Percentiles rank a stretch among this genome's conserved stretches.
Evolutionary conservation across 2,888 invertebrate genomes (phyloP).

Genomic region (Sarcophaga subvicina): DNA sequence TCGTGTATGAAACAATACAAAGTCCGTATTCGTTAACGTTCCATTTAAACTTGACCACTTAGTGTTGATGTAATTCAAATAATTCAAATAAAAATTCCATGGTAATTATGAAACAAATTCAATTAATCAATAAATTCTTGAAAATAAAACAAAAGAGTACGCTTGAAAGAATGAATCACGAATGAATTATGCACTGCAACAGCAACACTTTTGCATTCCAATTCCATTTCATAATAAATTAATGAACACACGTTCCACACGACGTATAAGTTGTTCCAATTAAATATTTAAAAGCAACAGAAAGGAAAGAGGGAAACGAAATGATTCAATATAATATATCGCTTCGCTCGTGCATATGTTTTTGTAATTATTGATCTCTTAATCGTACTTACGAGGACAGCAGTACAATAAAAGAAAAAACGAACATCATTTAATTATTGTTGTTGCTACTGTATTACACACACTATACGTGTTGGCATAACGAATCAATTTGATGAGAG

Average conservation of each 20-base stretch:
- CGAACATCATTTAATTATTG: slow-evolving; percentile 31
- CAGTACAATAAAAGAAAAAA: not conserved
- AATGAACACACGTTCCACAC: slow-evolving; percentile 25
- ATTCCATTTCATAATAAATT: slow-evolving; percentile 34
- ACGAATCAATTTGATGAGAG: slow-evolving; percentile 17
- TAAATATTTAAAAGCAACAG: slow-evolving; percentile 5
- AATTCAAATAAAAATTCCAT: slow-evolving; percentile 37
- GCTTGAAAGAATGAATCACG: not conserved
- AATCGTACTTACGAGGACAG: slow-evolving; percentile 15
- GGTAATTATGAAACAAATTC: slow-evolving; percentile 20
- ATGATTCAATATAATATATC: not conserved
- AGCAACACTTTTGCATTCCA: not conserved
- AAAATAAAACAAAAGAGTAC: not conserved
- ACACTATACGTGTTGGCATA: not conserved
- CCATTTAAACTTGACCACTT: no score
- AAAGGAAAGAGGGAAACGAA: not conserved
- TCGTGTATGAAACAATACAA: no score
- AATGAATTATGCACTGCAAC: no score
- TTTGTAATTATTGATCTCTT: slow-evolving; percentile 16
- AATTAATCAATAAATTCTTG: slow-evolving; percentile 32
- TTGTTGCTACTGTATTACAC: slow-evolving; percentile 25
- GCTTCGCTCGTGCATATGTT: slow-evolving; percentile 2
- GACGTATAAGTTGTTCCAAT: slow-evolving; percentile 29
- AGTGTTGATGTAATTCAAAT: no score
- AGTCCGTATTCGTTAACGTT: no score